A percentile compares a stretch with the other conserved stretches of the same genome.
These are phyloP conservation scores for Cheilosia grossa DNA, from an alignment of 2,888 invertebrate genomes.

Conservation along the genomic window DNA sequence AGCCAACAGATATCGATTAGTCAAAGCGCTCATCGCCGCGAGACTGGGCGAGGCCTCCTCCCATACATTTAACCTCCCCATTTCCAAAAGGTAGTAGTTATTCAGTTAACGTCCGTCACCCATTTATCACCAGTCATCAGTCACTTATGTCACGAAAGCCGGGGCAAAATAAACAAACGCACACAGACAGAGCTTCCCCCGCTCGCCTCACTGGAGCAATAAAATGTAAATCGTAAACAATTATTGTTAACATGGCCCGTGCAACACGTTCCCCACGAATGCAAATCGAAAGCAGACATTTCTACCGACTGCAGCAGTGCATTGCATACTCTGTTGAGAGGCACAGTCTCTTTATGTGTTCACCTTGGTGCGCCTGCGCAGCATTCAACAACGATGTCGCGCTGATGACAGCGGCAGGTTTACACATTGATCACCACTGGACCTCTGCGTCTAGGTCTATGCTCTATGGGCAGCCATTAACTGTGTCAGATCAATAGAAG, in stretches of 20 bases:
- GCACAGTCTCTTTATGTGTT: constrained; percentile 10
- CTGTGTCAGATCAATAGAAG: constrained; percentile 58
- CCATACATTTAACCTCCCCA: constrained; percentile 32
- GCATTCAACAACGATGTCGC: constrained; percentile 26
- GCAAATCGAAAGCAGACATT: constrained; percentile 46
- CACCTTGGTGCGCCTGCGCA: constrained; percentile 47
- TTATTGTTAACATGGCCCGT: constrained; percentile 65
- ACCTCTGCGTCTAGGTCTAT: constrained; percentile 23
- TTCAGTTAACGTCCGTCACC: constrained; percentile 71
- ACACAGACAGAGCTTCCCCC: background rate
- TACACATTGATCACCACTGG: constrained; percentile 9
- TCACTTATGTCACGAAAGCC: constrained; percentile 65
- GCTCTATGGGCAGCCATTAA: constrained; percentile 35
- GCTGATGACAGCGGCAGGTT: constrained; percentile 45
- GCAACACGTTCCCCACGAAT: constrained; percentile 60
- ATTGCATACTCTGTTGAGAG: background rate
- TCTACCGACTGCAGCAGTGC: background rate
- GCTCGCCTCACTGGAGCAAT: constrained; percentile 33
- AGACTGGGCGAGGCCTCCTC: constrained; percentile 49
- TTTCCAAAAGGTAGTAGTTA: constrained; percentile 47
- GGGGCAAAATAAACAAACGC: constrained; percentile 42
- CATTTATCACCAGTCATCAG: constrained; percentile 72
- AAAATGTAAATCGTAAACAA: constrained; percentile 71
- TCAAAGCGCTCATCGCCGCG: constrained; percentile 43
- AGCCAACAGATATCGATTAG: constrained; percentile 41